Evolutionary conservation across 2,797 vertebrate genomes (phyloP).

Genomic region (Chiroxiphia lanceolata): DNA sequence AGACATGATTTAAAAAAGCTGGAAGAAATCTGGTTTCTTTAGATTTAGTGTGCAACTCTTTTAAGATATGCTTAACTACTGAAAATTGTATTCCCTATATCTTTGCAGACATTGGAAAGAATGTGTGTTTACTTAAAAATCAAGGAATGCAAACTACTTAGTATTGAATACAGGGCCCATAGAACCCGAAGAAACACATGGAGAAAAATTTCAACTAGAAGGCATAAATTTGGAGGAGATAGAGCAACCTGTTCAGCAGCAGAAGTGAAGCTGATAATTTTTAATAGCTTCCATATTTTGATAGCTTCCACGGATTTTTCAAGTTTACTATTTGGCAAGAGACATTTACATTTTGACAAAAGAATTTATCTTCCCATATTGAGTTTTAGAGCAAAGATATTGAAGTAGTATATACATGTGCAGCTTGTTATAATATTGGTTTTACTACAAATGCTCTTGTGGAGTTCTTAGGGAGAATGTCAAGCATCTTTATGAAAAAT

Average conservation of each 20-base stretch:
- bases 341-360: not conserved
- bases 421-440: not conserved
- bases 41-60: not conserved
- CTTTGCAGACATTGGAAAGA: not conserved
- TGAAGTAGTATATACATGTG: not conserved
- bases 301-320: not conserved
- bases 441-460: not conserved
- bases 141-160: not conserved
- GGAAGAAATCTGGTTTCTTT: not conserved
- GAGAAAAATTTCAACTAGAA: not conserved
- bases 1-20: not conserved
- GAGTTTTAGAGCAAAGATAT: not conserved
- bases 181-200: not conserved
- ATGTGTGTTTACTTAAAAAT: not conserved
- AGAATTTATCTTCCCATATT: not conserved
- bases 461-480: not conserved
- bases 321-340: not conserved
- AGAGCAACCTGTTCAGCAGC: not conserved
- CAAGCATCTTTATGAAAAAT: not conserved
- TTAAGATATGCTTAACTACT: not conserved
- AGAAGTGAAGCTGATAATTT: not conserved
- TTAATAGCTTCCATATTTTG: not conserved
- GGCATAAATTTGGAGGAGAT: not conserved
- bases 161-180: not conserved
- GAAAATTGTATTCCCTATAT: not conserved